phyloP scores from a whole-genome alignment of 30 jellyfish, hydroid and myxozoan species.

The Aurelia coerulea region DNA sequence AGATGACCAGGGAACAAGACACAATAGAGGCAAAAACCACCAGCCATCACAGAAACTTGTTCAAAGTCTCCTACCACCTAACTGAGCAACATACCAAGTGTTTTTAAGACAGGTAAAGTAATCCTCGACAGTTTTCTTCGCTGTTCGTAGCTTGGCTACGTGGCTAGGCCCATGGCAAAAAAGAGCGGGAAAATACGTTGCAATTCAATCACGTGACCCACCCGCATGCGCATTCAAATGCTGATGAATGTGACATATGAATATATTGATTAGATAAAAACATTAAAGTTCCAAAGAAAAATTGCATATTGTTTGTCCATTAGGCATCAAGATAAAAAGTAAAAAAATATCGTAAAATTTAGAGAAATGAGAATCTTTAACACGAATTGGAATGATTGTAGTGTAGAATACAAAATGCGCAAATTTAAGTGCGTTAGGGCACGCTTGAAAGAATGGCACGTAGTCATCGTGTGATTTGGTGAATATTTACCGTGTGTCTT shows the following conservation, averaged over 20 bases:
- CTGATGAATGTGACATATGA: conserved; percentile 35
- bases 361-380: conserved; percentile 26
- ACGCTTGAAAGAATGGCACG: conserved; percentile 6
- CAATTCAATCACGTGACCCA: no score
- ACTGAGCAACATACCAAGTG: no score
- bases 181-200: no score
- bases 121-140: no score
- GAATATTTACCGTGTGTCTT: not conserved
- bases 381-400: not conserved
- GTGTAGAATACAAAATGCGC: conserved; percentile 31
- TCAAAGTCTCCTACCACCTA: no score
- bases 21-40: no score
- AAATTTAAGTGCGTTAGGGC: conserved; percentile 27
- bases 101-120: no score
- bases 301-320: conserved; percentile 6
- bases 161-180: no score
- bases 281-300: conserved; percentile 31
- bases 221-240: no score
- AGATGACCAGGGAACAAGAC: no score
- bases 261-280: conserved; percentile 31
- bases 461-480: not conserved
- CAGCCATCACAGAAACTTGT: no score
- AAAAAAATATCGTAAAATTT: conserved; percentile 52
- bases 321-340: conserved; percentile 5
- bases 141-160: no score